Evolutionary conservation across 1,140 invertebrate species (phyloP), one percentile per base, ranked within the genome.

Genomic region (Ephestia elutella): DNA sequence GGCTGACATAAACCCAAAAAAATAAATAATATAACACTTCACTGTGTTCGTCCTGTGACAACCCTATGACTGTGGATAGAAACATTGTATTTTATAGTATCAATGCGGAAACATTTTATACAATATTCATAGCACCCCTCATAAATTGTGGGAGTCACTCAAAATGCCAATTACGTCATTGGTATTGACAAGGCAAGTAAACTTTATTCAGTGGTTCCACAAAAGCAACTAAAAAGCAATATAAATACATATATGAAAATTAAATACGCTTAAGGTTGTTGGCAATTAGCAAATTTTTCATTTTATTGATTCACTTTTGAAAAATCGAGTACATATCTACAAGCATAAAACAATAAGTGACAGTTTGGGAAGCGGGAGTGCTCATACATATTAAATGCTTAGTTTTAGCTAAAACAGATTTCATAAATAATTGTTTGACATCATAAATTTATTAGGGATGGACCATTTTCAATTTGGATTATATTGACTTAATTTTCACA

Each of bases 331-430:
- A n/a, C n/a, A 25, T 25, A 25, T 25, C 2, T 25, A 25, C 7
- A 25, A 25, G n/a, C n/a, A 25, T 25, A 3, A 7, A 25, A 3
- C 7, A 7, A 25, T 25, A 3, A 25, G 21, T 25, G 7, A 25
- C 21, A 25, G 21, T 25, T 25, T 25, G 21, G 7, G 21, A 25
- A 25, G 7, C 21, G 21, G 21, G 21, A 25, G 7, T 3, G 44
- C 49, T 59, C 60, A 70, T 66, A 66, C 66, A 70, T 70, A 66
- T 66, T 70, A 62, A 70, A 48, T 53, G 59, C 54, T n/a, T 53
- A 54, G 59, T 54, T 60, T 56, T 60, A 54, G 35, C 55, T 56
- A 50, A 60, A 48, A 38, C 38, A 5, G 58, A 49, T 56, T 60
- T 21, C 53, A 60, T 60, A 58, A 55, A 56, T 50, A 60, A 25